Evolutionary conservation across 2,113 vertebrate genomes (phyloP).

Genomic region (Oreochromis tanganicae): DNA sequence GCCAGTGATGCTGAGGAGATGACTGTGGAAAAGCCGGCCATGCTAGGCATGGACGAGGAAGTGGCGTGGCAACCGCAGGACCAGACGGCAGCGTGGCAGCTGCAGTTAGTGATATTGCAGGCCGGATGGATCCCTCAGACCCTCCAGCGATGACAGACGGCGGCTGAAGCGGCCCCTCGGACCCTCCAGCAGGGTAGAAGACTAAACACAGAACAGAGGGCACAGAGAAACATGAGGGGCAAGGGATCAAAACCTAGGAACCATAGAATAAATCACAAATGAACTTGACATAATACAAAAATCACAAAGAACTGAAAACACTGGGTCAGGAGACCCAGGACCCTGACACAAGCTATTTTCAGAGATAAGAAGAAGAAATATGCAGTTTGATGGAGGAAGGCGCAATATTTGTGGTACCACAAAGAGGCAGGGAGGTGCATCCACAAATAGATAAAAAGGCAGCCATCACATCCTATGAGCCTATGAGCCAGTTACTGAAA

Average conservation of each 20-base stretch:
- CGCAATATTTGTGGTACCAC: not conserved
- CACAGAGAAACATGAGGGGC: not conserved
- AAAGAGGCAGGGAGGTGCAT: not conserved
- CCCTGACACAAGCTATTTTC: not conserved
- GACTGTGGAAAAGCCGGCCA: not conserved
- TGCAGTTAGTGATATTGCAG: not conserved
- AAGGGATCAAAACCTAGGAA: not conserved
- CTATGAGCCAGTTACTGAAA: not conserved
- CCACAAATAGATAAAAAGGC: not conserved
- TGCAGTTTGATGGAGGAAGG: not conserved
- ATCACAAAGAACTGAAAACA: not conserved
- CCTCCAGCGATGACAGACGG: rapidly evolving
- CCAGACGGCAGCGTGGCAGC: not conserved
- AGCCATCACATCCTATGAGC: not conserved
- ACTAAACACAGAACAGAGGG: not conserved
- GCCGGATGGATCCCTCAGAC: not conserved
- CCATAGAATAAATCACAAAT: not conserved
- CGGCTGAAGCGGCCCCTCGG: rapidly evolving
- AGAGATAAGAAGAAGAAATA: not conserved
- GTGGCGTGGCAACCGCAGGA: not conserved
- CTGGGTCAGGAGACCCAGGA: not conserved
- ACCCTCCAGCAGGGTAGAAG: not conserved
- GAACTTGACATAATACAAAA: not conserved
- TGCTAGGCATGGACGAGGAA: not conserved
- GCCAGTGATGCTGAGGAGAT: not conserved